These are phyloP conservation scores for Cryptoblepharus egeriae DNA, from an alignment of 2,797 vertebrate genomes.

Conservation along the genomic window DNA sequence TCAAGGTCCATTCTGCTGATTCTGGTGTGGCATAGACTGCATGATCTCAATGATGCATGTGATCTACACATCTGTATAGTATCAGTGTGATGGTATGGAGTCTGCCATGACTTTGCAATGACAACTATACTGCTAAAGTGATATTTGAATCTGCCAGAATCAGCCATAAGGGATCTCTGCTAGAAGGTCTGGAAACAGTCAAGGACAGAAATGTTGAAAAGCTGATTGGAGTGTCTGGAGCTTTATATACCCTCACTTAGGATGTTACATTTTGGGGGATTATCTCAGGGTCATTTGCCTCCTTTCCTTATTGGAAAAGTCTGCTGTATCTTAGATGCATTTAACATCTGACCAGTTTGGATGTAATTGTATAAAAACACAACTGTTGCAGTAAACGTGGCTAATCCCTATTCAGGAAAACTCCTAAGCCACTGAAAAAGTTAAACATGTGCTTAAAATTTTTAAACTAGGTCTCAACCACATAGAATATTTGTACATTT, in stretches of 20 bases:
- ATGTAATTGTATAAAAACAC: background rate
- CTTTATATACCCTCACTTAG: background rate
- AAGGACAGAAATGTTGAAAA: background rate
- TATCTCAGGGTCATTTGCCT: background rate
- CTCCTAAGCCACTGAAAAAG: conserved; percentile 39
- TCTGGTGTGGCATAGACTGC: no score
- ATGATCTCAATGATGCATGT: background rate
- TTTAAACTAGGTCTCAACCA: background rate
- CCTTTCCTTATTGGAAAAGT: background rate
- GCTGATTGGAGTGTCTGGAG: background rate
- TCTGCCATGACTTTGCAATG: background rate
- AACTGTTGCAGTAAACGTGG: background rate
- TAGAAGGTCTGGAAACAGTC: background rate
- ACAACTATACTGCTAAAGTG: background rate
- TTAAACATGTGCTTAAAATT: conserved; percentile 26
- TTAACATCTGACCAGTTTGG: background rate
- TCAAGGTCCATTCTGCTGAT: no score
- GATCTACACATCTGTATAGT: background rate
- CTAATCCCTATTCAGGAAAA: conserved; percentile 14
- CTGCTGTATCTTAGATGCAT: background rate
- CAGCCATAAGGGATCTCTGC: no score
- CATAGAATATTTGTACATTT: background rate
- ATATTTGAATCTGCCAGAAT: background rate
- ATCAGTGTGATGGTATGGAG: background rate
- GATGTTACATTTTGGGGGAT: conserved; percentile 2